These are phyloP conservation scores for Hemibagrus guttatus DNA, from an alignment of 2,797 vertebrate genomes.

Conservation along the genomic window DNA sequence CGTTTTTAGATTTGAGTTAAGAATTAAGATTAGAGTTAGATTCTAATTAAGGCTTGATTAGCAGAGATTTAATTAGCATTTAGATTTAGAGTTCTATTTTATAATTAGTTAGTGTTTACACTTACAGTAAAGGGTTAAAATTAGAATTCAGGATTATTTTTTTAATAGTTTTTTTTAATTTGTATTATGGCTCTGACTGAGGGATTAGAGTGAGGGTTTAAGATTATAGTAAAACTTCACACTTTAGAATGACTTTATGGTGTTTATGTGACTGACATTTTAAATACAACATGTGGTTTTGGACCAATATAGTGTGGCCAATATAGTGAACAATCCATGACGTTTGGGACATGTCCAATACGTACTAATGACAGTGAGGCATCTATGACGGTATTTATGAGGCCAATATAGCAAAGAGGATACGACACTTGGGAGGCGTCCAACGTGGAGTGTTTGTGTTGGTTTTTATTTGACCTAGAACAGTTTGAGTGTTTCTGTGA, in stretches of 20 bases:
- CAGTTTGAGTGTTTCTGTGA: neutral
- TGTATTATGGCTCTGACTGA: neutral
- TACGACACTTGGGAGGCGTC: neutral
- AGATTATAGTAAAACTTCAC: neutral
- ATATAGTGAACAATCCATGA: neutral
- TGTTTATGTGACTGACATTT: neutral
- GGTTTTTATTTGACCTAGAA: neutral
- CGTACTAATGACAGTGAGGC: neutral
- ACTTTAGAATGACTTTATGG: neutral
- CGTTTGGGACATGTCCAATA: neutral
- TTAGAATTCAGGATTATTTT: neutral
- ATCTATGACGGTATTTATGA: neutral
- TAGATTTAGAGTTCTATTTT: neutral
- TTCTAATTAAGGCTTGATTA: neutral
- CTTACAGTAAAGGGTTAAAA: neutral
- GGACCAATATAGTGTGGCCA: neutral
- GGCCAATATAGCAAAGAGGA: no score
- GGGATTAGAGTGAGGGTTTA: neutral
- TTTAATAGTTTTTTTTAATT: neutral
- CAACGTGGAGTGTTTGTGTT: neutral
- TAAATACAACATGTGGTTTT: neutral
- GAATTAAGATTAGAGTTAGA: neutral
- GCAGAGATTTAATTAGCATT: neutral
- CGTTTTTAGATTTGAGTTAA: neutral
- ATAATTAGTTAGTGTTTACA: neutral